A percentile compares a stretch with the other conserved stretches of the same genome.
phyloP scores from a whole-genome alignment of 2,888 invertebrate genomes.

The Agonopterix subpropinquella region DNA sequence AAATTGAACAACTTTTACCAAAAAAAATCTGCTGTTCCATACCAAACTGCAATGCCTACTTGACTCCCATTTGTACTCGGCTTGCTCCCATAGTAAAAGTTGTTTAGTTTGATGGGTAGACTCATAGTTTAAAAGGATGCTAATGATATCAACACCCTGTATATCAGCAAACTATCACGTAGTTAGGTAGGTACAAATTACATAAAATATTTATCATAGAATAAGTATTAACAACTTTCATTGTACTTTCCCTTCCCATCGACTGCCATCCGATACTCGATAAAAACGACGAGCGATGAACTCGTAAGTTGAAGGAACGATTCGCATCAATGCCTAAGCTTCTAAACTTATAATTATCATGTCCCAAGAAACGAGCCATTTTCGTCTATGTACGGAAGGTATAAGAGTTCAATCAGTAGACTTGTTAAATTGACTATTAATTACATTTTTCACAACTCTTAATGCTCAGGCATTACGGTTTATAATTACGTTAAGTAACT shows the following conservation, averaged over 20 bases:
- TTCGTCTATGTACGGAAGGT: too few relatives aligned
- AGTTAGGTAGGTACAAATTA: neutral
- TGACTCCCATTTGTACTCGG: too few relatives aligned
- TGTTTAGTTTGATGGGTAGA: too few relatives aligned
- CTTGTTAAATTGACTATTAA: too few relatives aligned
- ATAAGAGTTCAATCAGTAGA: too few relatives aligned
- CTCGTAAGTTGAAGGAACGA: slow-evolving; percentile 66
- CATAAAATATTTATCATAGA: neutral
- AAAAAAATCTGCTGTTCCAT: too few relatives aligned
- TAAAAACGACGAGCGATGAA: slow-evolving; percentile 62
- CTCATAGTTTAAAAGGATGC: too few relatives aligned
- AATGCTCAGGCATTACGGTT: slow-evolving; percentile 12
- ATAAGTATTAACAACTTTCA: slow-evolving; percentile 30
- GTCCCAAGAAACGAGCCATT: too few relatives aligned
- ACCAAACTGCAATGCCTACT: too few relatives aligned
- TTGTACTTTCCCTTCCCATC: slow-evolving; percentile 57
- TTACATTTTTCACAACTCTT: slow-evolving; percentile 13
- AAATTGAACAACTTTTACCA: too few relatives aligned
- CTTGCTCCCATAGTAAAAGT: too few relatives aligned
- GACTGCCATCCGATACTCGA: slow-evolving; percentile 37
- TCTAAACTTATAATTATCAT: neutral
- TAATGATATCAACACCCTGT: too few relatives aligned
- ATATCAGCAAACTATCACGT: neutral
- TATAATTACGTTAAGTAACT: slow-evolving; percentile 9
- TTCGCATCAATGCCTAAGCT: slow-evolving; percentile 47